Conservation (phyloP, 2,113 vertebrate genomes). For the Labrus mixtus region DNA sequence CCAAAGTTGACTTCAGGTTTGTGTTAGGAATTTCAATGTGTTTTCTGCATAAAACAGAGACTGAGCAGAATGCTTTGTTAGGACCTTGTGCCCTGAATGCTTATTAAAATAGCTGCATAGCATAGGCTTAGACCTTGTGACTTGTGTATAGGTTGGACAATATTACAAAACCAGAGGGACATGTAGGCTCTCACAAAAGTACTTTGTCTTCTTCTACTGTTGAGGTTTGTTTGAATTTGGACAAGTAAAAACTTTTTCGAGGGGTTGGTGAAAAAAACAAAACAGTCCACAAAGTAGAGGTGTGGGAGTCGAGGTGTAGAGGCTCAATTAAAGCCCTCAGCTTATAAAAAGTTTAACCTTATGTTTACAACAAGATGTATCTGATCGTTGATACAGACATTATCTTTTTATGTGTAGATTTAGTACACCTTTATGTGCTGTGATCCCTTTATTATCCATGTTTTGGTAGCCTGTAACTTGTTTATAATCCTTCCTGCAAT, state of each 20-base stretch:
- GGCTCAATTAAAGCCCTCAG: too few relatives aligned
- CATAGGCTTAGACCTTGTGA: neutral
- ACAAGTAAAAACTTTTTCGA: neutral
- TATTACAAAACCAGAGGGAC: neutral
- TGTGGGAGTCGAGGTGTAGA: too few relatives aligned
- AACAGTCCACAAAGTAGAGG: too few relatives aligned
- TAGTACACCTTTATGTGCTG: too few relatives aligned
- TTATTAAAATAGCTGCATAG: neutral
- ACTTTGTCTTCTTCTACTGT: neutral
- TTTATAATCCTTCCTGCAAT: too few relatives aligned
- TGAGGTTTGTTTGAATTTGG: neutral
- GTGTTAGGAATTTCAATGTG: constrained; percentile 39
- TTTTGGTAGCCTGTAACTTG: too few relatives aligned
- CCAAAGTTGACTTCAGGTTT: constrained; percentile 5
- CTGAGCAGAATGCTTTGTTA: constrained; percentile 9
- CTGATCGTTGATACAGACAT: too few relatives aligned
- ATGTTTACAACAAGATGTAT: too few relatives aligned
- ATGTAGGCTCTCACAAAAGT: neutral
- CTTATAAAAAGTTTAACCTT: too few relatives aligned
- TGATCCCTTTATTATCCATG: too few relatives aligned
- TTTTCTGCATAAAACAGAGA: constrained; percentile 32
- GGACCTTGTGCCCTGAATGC: constrained; percentile 8
- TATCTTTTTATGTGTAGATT: too few relatives aligned
- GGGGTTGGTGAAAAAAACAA: neutral
- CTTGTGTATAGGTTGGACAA: neutral